Percentiles rank a stretch among this genome's conserved stretches.
phyloP scores from a whole-genome alignment of 1,140 invertebrate species.

The Hycleus cichorii region DNA sequence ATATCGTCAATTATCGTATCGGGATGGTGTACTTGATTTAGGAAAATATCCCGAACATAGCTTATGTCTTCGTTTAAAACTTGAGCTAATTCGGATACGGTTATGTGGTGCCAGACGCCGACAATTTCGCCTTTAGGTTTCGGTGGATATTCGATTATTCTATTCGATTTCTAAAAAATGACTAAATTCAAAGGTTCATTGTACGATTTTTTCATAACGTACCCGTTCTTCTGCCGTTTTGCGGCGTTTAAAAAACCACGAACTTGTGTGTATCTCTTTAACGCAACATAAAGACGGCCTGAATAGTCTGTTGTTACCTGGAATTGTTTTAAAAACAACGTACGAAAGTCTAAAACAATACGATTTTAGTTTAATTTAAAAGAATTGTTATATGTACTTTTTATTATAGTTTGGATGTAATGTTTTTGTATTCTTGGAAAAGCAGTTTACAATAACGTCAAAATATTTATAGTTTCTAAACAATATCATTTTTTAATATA shows the following conservation, averaged over 20 bases:
- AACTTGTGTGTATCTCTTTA: no score
- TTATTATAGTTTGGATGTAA: no score
- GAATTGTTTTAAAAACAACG: constrained; percentile 3
- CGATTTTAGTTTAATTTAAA: not conserved
- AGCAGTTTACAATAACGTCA: no score
- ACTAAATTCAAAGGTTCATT: not conserved
- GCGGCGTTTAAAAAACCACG: constrained; percentile 36
- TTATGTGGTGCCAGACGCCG: constrained; percentile 72
- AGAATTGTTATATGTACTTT: no score
- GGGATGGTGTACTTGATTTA: constrained; percentile 28
- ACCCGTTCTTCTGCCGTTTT: constrained; percentile 47
- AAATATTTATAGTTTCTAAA: no score
- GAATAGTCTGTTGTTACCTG: no score
- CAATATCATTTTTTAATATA: no score
- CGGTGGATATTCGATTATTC: constrained; percentile 44
- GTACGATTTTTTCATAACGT: constrained; percentile 13
- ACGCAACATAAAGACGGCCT: no score
- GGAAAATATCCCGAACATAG: constrained; percentile 35
- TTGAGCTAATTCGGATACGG: constrained; percentile 61
- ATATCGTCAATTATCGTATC: constrained; percentile 31
- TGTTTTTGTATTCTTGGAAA: no score
- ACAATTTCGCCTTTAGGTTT: constrained; percentile 47
- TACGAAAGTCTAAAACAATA: constrained; percentile 12
- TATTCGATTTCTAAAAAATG: constrained; percentile 43
- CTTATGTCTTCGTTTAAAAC: constrained; percentile 46